Conservation (phyloP, 1,140 invertebrate genomes). For the Drosophila persimilis region DNA sequence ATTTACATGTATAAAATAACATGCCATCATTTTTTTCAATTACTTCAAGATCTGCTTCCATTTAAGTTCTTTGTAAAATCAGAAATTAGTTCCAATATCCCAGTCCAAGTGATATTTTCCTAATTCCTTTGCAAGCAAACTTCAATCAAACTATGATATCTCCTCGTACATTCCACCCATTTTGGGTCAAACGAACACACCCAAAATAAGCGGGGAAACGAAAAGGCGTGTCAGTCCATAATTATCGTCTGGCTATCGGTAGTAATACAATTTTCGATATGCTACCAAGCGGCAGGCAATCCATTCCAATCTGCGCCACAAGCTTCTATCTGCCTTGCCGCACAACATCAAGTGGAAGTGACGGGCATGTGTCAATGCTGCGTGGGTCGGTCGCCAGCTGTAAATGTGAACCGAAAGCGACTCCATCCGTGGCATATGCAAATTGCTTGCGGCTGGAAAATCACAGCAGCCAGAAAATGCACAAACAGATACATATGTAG, state of each 20-base stretch:
- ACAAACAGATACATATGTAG: neutral
- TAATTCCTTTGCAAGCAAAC: neutral
- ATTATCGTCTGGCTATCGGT: slow-evolving; percentile 25
- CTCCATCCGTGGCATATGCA: slow-evolving; percentile 26
- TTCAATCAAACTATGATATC: neutral
- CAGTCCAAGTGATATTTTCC: too few relatives aligned
- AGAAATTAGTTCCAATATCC: too few relatives aligned
- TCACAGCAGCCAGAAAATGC: neutral
- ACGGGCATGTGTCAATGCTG: slow-evolving; percentile 51
- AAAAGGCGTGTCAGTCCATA: slow-evolving; percentile 35
- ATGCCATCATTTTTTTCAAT: too few relatives aligned
- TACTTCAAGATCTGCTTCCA: too few relatives aligned
- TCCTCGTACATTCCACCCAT: neutral
- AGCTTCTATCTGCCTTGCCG: slow-evolving; percentile 16
- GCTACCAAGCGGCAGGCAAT: slow-evolving; percentile 45
- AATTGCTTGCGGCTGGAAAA: slow-evolving; percentile 16
- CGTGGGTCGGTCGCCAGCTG: slow-evolving; percentile 32
- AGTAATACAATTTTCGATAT: slow-evolving; percentile 35
- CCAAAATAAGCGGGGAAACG: slow-evolving; percentile 5
- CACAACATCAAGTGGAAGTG: slow-evolving; percentile 40
- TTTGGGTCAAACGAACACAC: slow-evolving; percentile 16
- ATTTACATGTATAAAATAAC: too few relatives aligned
- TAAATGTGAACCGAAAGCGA: slow-evolving; percentile 16
- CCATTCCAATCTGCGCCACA: slow-evolving; percentile 1
- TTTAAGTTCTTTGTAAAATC: too few relatives aligned